Evolutionary conservation across 2,113 vertebrate species (phyloP).

Genomic region (Mellivora capensis): DNA sequence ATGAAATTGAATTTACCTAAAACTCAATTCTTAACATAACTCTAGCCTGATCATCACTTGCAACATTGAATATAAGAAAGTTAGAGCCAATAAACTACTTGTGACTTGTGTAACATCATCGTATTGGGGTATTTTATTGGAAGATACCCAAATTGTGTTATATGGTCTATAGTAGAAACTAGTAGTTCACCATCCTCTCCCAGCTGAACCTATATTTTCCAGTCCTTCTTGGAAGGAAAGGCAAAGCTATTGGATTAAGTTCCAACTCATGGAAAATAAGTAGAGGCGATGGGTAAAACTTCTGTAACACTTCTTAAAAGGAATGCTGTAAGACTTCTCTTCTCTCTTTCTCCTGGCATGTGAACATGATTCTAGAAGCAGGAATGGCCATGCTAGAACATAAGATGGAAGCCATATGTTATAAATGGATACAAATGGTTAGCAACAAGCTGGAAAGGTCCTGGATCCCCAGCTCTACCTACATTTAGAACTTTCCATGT

Average conservation of each 20-base stretch:
- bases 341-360: background rate
- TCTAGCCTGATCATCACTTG: background rate
- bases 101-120: background rate
- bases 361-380: background rate
- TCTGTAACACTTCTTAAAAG: background rate
- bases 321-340: background rate
- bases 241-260: background rate
- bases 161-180: background rate
- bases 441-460: background rate
- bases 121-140: background rate
- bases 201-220: background rate
- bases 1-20: background rate
- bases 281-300: background rate
- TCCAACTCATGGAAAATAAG: background rate
- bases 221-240: background rate
- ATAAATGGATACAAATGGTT: background rate
- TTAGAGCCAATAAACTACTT: background rate
- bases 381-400: background rate
- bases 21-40: background rate
- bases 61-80: background rate
- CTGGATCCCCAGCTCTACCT: background rate
- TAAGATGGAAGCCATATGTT: background rate
- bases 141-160: background rate
- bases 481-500: background rate
- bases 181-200: background rate